These are phyloP conservation scores for Antheraea yamamai DNA, from an alignment of 2,888 invertebrate species.

Conservation along the genomic window DNA sequence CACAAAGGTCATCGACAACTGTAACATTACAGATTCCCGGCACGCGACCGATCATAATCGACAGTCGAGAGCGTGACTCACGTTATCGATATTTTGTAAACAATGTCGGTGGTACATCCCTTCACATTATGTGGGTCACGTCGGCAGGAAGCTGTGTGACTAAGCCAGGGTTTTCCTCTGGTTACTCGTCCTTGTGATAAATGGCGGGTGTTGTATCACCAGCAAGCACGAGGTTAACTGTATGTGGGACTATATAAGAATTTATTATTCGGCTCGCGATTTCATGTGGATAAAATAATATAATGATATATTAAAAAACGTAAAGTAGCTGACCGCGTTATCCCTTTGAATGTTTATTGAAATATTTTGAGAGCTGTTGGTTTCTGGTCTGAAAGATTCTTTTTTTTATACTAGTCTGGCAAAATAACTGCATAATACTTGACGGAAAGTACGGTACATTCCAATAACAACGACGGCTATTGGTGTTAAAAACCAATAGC, in stretches of 20 bases:
- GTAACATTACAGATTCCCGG: slow-evolving; percentile 9
- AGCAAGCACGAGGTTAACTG: neutral
- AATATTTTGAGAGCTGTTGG: neutral
- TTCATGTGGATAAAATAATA: neutral
- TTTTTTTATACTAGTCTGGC: too few species aligned
- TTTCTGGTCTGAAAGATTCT: too few species aligned
- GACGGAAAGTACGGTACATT: too few species aligned
- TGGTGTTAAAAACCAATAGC: too few species aligned
- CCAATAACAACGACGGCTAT: too few species aligned
- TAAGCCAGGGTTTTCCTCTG: slow-evolving; percentile 51
- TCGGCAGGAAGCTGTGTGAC: slow-evolving; percentile 49
- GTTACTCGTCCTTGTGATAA: slow-evolving; percentile 20
- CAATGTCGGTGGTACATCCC: slow-evolving; percentile 15
- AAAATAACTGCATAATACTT: too few species aligned
- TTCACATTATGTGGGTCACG: slow-evolving; percentile 47
- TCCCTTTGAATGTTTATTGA: neutral
- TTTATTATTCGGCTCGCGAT: too few species aligned
- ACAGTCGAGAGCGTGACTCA: slow-evolving; percentile 12
- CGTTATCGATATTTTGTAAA: slow-evolving; percentile 18
- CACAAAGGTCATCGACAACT: slow-evolving; percentile 2
- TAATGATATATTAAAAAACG: neutral
- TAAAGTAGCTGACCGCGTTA: neutral
- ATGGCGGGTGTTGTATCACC: neutral
- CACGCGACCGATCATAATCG: slow-evolving; percentile 18
- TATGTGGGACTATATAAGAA: neutral